phyloP scores from a whole-genome alignment of 2,888 invertebrate genomes.

The Ceramica pisi region DNA sequence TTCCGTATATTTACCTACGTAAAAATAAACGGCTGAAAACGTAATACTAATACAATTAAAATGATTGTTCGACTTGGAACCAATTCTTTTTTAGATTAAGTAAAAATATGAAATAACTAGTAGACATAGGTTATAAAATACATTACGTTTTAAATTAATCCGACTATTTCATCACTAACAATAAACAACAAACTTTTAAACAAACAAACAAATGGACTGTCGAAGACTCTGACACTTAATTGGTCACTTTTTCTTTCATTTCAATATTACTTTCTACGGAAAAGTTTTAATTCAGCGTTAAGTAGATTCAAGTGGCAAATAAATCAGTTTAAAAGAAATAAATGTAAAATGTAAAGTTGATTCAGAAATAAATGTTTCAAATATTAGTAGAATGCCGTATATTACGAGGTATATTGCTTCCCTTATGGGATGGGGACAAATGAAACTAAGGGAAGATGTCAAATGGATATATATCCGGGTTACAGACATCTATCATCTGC shows the following conservation, averaged over 20 bases:
- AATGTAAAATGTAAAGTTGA: neutral
- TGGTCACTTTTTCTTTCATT: conserved; percentile 15
- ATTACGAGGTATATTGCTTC: too few relatives aligned
- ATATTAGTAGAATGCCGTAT: too few relatives aligned
- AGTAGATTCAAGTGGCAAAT: conserved; percentile 12
- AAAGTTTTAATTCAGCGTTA: conserved; percentile 1
- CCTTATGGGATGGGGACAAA: too few relatives aligned
- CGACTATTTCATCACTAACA: neutral
- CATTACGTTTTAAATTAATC: neutral
- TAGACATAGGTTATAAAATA: neutral
- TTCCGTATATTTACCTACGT: neutral
- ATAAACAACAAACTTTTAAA: neutral
- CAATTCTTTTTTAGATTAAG: neutral
- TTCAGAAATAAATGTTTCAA: neutral
- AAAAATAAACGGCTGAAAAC: neutral
- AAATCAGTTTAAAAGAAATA: neutral
- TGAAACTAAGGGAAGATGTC: too few relatives aligned
- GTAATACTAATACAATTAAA: neutral
- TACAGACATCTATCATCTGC: too few relatives aligned
- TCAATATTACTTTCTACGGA: conserved; percentile 20
- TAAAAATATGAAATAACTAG: neutral
- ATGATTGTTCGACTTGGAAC: neutral
- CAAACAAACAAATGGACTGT: conserved; percentile 20
- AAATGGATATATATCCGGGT: too few relatives aligned
- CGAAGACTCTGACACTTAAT: neutral